Evolutionary conservation across 2,888 invertebrate genomes (phyloP), one percentile per base, ranked within the genome.

Genomic region (Platynereis dumerilii): DNA sequence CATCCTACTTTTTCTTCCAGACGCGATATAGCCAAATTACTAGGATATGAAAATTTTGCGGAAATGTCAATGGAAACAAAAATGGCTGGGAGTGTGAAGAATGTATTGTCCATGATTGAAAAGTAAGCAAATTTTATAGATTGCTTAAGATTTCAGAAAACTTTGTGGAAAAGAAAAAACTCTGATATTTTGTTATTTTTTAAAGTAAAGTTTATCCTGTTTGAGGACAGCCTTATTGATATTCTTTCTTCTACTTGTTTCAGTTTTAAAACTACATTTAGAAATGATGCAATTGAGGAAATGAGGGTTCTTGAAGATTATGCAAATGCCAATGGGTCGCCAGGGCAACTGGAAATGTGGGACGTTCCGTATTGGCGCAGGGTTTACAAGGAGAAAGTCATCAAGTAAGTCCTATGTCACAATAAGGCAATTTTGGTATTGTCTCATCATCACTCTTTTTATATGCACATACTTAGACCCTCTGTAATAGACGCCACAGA

Each of bases 21-120:
- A 71, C 85, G 85, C 53, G 89, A 90, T 45, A 89, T 92, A 77
- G 94, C 95, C 0, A 86, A 89, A 71, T 76, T 90, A 17, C 84
- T 96, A 12, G 95, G 96, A 0, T 96, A 89, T 81, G 87, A 91
- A 69, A 89, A 88, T 61, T 96, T 87, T 83, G 91, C 89, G 0
- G 90, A 94, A 45, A 90, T 96, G 90, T 93, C 92, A 44, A 93
- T 96, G 93, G 90, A 92, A 85, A 94, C 94, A 0, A 96, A 95
- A 87, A 91, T 96, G 94, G 93, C 94, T 7, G 92, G 91, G 10
- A 90, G 87, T 70, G 84, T 92, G 17, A 89, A 91, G 60, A 91
- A 91, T 81, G 90, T 95, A 0, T 86, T 90, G 71, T 87, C 88
- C 67, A 88, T 91, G 67, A 86, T 96, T 28, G 87, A 90, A 7